Conservation (phyloP, 2,888 invertebrate species). For the Lasiommata megera region DNA sequence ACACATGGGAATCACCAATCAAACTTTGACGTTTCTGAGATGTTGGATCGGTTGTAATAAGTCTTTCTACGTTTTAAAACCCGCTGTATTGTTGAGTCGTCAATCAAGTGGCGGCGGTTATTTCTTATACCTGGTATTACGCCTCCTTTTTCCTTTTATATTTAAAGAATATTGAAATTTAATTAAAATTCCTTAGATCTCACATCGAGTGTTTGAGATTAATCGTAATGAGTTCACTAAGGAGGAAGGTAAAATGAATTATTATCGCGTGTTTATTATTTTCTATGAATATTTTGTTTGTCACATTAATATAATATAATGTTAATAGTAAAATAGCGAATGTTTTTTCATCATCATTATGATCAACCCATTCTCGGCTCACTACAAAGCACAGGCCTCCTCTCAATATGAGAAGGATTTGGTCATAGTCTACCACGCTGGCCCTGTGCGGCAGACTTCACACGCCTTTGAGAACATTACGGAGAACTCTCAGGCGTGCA, state of each 20-base stretch:
- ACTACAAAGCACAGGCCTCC: too few relatives aligned
- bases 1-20: conserved; percentile 81
- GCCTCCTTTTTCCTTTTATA: conserved; percentile 50
- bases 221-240: conserved; percentile 28
- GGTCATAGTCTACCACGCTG: too few relatives aligned
- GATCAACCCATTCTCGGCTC: too few relatives aligned
- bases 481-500: too few relatives aligned
- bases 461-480: too few relatives aligned
- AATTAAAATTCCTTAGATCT: conserved; percentile 60
- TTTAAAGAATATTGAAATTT: conserved; percentile 58
- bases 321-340: too few relatives aligned
- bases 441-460: too few relatives aligned
- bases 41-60: conserved; percentile 53
- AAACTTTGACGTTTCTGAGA: conserved; percentile 72
- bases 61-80: conserved; percentile 56
- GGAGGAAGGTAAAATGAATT: conserved; percentile 8
- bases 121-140: conserved; percentile 48
- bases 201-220: conserved; percentile 38
- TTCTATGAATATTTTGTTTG: not conserved
- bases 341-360: too few relatives aligned
- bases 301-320: too few relatives aligned
- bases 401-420: too few relatives aligned
- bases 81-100: conserved; percentile 60
- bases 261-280: conserved; percentile 8
- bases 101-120: conserved; percentile 58